Percentiles rank a stretch among this genome's conserved stretches.
Evolutionary conservation across 2,888 invertebrate species (phyloP).

Genomic region (Hydropsyche betteni): DNA sequence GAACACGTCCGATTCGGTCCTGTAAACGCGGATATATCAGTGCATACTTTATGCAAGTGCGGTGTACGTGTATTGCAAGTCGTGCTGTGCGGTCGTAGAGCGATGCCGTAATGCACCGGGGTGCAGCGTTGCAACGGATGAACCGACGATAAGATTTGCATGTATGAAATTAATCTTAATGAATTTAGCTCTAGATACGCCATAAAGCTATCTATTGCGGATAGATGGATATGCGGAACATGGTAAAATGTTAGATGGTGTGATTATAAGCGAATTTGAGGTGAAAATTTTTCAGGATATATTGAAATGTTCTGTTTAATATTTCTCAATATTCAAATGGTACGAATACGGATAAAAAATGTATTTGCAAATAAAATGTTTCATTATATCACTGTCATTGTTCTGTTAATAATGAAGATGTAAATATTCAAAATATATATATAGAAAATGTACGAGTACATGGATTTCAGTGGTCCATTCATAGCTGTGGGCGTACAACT

Average conservation of each 20-base stretch:
- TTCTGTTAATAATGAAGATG: too few relatives aligned
- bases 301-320: too few relatives aligned
- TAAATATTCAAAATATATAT: too few relatives aligned
- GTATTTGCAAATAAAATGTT: too few relatives aligned
- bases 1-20: slow-evolving; percentile 25
- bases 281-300: too few relatives aligned
- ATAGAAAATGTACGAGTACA: background rate
- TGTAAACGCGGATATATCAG: slow-evolving; percentile 21
- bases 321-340: too few relatives aligned
- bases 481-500: slow-evolving; percentile 24
- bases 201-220: slow-evolving; percentile 22
- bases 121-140: slow-evolving; percentile 34
- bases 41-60: slow-evolving; percentile 1
- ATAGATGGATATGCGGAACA: background rate
- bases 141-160: slow-evolving; percentile 41
- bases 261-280: too few relatives aligned
- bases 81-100: slow-evolving; percentile 13
- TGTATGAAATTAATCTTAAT: slow-evolving; percentile 42
- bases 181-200: slow-evolving; percentile 31
- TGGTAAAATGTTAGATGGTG: background rate
- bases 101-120: slow-evolving; percentile 36
- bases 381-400: too few relatives aligned
- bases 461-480: background rate
- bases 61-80: slow-evolving; percentile 7
- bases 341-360: too few relatives aligned